Conservation (phyloP, 2,113 vertebrate species). For the Psilopsiagon aymara region DNA sequence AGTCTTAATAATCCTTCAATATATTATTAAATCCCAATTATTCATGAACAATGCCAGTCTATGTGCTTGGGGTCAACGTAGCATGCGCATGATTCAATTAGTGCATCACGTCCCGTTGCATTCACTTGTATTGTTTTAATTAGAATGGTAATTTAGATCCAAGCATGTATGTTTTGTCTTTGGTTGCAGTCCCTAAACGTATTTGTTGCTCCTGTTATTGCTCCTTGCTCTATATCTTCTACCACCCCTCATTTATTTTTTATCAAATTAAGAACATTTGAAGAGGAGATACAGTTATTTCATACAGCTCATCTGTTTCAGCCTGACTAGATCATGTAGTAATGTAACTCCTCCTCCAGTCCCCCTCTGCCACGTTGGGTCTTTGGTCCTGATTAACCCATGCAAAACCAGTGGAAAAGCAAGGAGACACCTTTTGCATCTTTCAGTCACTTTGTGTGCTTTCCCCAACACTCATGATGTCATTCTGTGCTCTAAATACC, state of each 20-base stretch:
- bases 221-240: not conserved
- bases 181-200: not conserved
- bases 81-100: conserved; percentile 19
- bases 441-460: not conserved
- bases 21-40: conserved; percentile 33
- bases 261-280: not conserved
- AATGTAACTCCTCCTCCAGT: not conserved
- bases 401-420: not conserved
- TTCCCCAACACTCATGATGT: not conserved
- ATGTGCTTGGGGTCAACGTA: not conserved
- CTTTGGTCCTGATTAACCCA: not conserved
- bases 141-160: not conserved
- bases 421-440: not conserved
- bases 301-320: not conserved
- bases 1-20: conserved; percentile 24
- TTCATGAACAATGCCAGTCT: not conserved
- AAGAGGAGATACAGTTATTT: not conserved
- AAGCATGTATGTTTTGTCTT: not conserved
- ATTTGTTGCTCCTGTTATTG: conserved; percentile 11
- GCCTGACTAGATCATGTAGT: not conserved
- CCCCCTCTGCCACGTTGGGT: not conserved
- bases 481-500: not conserved
- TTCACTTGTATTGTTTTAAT: not conserved
- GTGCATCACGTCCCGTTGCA: not conserved
- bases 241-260: not conserved